Base-by-base conservation (phyloP, 2,113 vertebrate species). In the Tricholaema leucomelas region DNA sequence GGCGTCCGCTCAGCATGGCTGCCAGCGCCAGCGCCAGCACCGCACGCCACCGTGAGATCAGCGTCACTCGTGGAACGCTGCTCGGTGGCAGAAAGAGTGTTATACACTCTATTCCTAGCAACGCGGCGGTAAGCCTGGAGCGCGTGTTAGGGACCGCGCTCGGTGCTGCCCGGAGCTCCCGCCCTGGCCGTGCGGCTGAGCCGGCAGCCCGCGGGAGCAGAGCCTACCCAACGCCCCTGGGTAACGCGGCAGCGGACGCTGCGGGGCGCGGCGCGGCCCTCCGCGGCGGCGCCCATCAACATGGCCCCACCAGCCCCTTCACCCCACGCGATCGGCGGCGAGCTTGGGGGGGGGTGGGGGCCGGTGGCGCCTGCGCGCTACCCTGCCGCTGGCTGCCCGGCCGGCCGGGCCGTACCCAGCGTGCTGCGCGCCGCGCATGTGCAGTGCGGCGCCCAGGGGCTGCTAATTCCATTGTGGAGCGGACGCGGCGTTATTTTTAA, bases 381-480 rank as follows among this genome's bases (percentile, higher is more conserved):
- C 25, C 30, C 9, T 31, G 73, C 42, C 4, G 55, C 76, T 20
- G 71, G 83, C 92, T 67, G 91, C 87, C 87, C 92, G 95, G 35
- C 91, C 35, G 93, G 85, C 92, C 76, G 65, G 95, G 90, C 90
- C 72, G 80, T 86, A 95, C 95, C 96, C 96, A 77, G 96, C 94
- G 94, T 94, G 50, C 97, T 77, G 66, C 93, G 96, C 96, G 96
- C 44, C 85, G 97, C 97, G 96, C 93, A 90, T 97, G 97, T 96
- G 97, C 97, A 95, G 92, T 93, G 24, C 35, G 5, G 87, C 77
- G 87, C 69, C 60, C 35, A 77, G 90, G 95, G 95, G 95, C 86
- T 97, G 97, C 96, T 97, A 97, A 97, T 98, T 97, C 97, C 97
- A 98, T 98, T 98, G 97, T 98, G 97, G 97, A 97, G 96, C 96